Evolutionary conservation across 2,113 vertebrate species (phyloP).

Genomic region (Pseudopipra pipra): DNA sequence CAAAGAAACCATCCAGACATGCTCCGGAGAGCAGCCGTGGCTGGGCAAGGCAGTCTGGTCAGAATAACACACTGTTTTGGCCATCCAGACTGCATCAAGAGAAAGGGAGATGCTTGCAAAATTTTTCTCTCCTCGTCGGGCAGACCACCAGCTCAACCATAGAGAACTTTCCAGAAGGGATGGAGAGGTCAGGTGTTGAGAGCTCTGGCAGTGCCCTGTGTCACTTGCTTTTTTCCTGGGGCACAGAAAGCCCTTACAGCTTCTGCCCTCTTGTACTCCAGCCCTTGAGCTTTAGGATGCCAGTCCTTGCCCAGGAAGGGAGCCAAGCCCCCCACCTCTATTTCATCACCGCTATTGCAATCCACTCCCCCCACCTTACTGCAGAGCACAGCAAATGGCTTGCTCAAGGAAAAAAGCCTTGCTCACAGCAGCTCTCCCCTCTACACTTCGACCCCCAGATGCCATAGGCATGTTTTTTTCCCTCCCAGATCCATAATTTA

Average conservation of each 20-base stretch:
- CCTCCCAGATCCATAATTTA: not conserved
- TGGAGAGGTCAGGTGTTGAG: not conserved
- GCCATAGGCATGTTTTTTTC: not conserved
- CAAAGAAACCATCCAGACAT: not conserved
- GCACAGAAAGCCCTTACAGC: not conserved
- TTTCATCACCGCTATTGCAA: not conserved
- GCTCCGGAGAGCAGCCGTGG: fast-evolving
- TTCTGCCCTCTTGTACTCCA: not conserved
- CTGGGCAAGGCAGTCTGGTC: not conserved
- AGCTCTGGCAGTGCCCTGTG: not conserved
- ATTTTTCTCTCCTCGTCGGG: not conserved
- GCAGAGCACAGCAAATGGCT: not conserved
- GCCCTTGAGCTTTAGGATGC: not conserved
- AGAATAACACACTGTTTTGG: not conserved
- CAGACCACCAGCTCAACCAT: not conserved
- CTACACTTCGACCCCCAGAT: not conserved
- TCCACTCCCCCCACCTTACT: not conserved
- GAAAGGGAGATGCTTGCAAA: not conserved
- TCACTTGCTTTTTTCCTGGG: not conserved
- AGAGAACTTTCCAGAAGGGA: not conserved
- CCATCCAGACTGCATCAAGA: not conserved
- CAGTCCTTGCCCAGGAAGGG: not conserved
- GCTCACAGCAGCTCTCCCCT: not conserved
- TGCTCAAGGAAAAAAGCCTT: not conserved
- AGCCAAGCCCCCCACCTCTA: not conserved